phyloP scores from a whole-genome alignment of 2,113 vertebrate species.

The Silurus asotus region DNA sequence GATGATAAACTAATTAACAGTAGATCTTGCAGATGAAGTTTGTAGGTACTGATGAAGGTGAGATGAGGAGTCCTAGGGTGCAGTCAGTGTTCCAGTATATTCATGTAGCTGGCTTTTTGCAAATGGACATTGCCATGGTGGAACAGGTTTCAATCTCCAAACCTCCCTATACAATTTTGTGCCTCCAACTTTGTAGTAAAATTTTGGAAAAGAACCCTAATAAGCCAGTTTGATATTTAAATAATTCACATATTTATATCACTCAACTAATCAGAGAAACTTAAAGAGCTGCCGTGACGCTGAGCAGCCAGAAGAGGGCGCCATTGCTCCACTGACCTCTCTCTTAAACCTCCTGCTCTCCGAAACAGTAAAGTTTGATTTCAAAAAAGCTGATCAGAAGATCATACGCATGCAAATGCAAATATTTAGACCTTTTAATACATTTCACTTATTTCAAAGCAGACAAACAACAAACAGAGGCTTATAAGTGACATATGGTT shows the following conservation, averaged over 20 bases:
- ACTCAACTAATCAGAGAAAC: slow-evolving; percentile 21
- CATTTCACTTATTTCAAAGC: not conserved
- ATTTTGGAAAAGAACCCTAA: no score
- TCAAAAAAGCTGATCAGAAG: not conserved
- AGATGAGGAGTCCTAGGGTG: no score
- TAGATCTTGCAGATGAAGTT: no score
- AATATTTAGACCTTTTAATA: not conserved
- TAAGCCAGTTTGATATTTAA: not conserved
- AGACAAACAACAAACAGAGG: not conserved
- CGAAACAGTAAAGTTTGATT: not conserved
- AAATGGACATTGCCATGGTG: no score
- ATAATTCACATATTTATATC: not conserved
- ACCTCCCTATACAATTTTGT: no score
- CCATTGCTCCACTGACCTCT: slow-evolving; percentile 59
- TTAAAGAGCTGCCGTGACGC: slow-evolving; percentile 45
- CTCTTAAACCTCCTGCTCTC: not conserved
- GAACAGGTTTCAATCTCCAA: no score
- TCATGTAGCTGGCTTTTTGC: no score
- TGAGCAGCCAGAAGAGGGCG: slow-evolving; percentile 70
- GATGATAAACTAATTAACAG: no score
- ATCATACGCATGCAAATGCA: not conserved
- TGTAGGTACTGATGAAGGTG: no score
- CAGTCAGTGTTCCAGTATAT: no score
- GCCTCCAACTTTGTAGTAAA: no score
- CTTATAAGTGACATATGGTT: not conserved